Evolutionary conservation across 2,888 invertebrate species (phyloP), one percentile per base, ranked within the genome.

Genomic region (Microplitis deprimator): DNA sequence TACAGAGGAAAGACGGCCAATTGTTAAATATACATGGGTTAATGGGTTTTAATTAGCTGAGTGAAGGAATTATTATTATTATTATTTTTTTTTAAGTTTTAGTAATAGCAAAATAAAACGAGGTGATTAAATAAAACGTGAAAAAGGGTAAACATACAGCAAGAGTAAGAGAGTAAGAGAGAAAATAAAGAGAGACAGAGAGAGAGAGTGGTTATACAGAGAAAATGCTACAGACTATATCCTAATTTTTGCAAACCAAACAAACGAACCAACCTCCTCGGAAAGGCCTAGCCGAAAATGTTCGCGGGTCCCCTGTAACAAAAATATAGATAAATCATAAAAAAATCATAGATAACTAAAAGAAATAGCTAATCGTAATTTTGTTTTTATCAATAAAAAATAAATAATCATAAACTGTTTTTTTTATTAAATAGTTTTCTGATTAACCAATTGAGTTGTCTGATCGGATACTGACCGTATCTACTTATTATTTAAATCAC

Each of bases 231-330:
- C 87, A 82, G 83, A 84, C 87, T 88, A 88, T 82, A 87, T 87
- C 84, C 85, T 87, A 88, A 87, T 81, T 86, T 87, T 73, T 77
- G 85, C 86, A 88, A 88, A 87, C 85, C 85, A 87, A 89, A 87
- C 84, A 88, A 88, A 88, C 84, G 86, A 89, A 89, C 89, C 86
- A 89, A 89, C 89, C 89, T 89, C 89, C 89, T 88, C 89, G 87
- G 87, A 87, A 89, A 87, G 88, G 88, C 89, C 89, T 88, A 87
- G 89, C 85, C 84, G 88, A 88, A 88, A 87, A 88, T 86, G 89
- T 86, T 87, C 89, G 89, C 85, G 88, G 87, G 85, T 85, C 85
- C 85, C 89, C 89, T 89, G 89, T 85, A 89, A 89, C 89, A 89
- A 88, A 89, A 89, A 89, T 82, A 87, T 86, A 85, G 87, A 85